A percentile compares a stretch with the other conserved stretches of the same genome.
Evolutionary conservation across 2,888 invertebrate genomes (phyloP).

Genomic region (Chaetogeoica ovagalla): DNA sequence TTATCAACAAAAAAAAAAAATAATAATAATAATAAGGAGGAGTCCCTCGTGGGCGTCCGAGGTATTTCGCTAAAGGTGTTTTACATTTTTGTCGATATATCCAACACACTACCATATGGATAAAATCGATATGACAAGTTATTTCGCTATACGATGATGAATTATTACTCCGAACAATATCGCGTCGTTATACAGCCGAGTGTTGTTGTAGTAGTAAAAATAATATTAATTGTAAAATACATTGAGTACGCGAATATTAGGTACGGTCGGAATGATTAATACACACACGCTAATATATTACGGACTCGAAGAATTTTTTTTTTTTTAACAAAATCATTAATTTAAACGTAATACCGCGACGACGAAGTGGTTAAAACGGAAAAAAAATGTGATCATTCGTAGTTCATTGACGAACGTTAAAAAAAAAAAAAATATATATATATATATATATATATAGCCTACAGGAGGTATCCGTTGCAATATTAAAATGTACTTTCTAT

Average conservation of each 20-base stretch:
- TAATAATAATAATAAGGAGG: too few species aligned
- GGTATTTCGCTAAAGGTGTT: slow-evolving; percentile 38
- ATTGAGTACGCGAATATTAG: background rate
- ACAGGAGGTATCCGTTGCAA: too few species aligned
- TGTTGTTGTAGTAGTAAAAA: background rate
- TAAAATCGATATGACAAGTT: slow-evolving; percentile 16
- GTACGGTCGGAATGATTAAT: background rate
- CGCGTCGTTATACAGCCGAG: background rate
- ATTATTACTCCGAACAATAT: slow-evolving; percentile 3
- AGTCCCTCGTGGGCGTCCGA: slow-evolving; percentile 33
- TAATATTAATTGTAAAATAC: background rate
- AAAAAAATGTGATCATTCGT: too few species aligned
- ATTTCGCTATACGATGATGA: background rate
- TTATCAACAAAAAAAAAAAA: slow-evolving; percentile 1
- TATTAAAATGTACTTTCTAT: too few species aligned
- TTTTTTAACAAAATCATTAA: too few species aligned
- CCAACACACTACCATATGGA: background rate
- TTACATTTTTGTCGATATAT: slow-evolving; percentile 21
- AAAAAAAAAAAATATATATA: too few species aligned
- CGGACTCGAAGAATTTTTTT: too few species aligned
- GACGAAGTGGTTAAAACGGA: too few species aligned
- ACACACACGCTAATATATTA: too few species aligned
- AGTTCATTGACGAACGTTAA: too few species aligned
- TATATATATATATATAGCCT: too few species aligned
- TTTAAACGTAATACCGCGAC: too few species aligned